A percentile compares a stretch with the other conserved stretches of the same genome.
Evolutionary conservation across 2,113 vertebrate species (phyloP).

Genomic region (Conger conger): DNA sequence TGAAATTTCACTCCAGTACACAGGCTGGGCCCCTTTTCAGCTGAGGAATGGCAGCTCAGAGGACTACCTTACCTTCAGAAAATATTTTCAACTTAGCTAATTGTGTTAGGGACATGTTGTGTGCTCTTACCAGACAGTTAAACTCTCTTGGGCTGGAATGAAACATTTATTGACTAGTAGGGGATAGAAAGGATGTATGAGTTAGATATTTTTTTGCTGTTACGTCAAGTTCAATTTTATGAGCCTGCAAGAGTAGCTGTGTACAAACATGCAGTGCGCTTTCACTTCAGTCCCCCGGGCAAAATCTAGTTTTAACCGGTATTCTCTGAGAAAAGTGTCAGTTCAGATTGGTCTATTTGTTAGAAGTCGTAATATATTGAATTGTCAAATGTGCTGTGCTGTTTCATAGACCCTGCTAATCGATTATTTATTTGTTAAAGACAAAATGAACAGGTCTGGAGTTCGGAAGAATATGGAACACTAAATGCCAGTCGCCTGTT

Average conservation of each 20-base stretch:
- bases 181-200: constrained; percentile 37
- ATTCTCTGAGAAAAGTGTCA: neutral
- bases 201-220: neutral
- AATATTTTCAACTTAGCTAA: constrained; percentile 46
- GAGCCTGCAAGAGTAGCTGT: neutral
- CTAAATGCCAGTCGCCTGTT: neutral
- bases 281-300: neutral
- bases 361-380: neutral
- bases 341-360: neutral
- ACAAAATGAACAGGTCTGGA: neutral
- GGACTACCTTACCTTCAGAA: constrained; percentile 51
- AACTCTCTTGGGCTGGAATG: constrained; percentile 26
- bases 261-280: neutral
- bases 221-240: constrained; percentile 23
- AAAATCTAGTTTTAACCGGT: neutral
- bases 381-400: neutral
- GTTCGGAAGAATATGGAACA: neutral
- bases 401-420: neutral
- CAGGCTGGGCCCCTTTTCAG: constrained; percentile 36
- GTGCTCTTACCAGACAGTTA: constrained; percentile 33
- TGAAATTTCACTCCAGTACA: constrained; percentile 45
- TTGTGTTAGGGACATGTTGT: constrained; percentile 46
- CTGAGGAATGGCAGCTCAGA: constrained; percentile 32
- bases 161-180: constrained; percentile 36
- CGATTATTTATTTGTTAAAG: neutral